Base-by-base conservation (phyloP, 1,140 invertebrate genomes). In the Drosophila equinoxialis region DNA sequence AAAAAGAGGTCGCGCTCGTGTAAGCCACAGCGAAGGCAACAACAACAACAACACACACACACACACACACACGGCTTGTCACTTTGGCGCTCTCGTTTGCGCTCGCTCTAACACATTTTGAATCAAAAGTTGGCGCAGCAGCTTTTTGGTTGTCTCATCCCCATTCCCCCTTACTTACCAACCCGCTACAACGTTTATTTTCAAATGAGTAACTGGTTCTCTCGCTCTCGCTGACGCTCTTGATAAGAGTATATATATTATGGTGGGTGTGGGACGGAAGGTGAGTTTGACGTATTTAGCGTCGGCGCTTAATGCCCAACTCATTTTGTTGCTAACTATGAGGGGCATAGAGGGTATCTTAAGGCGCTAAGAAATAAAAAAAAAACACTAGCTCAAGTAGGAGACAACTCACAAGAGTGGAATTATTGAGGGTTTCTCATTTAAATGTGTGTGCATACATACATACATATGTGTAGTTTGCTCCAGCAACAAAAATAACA, bases 1-100 rank as follows among this genome's bases (percentile, higher is more conserved):
- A 84, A 87, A 87, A 87, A 87, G 83, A 87, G 83, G 83, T 87
- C 83, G 83, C 80, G 84, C 84, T 86, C 84, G 83, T 86, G 79
- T 86, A 84, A 80, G 89, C 83, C 79, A 71, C 77, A 65, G 68
- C 74, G 79, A 54, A 42, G 11, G 58, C 63, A 62, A 60, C 71
- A 69, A 59, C 54, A 69, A 76, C 48, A n/a, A n/a, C n/a, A n/a
- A 69, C 33, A 45, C 71, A 68, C 79, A 78, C 35, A 37, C 48
- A 69, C 33, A 45, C 71, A 68, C 79, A 78, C 35, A 37, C 11
- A 39, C 61, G 60, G 68, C 65, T 65, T 41, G 68, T 71, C 68
- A 63, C 58, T 78, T 60, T 83, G 74, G 77, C 79, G 83, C 83
- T 87, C 83, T 87, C 84, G 79, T 68, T 87, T 83, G 84, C 72